phyloP scores from a whole-genome alignment of 2,888 invertebrate species.

The Tinea trinotella region DNA sequence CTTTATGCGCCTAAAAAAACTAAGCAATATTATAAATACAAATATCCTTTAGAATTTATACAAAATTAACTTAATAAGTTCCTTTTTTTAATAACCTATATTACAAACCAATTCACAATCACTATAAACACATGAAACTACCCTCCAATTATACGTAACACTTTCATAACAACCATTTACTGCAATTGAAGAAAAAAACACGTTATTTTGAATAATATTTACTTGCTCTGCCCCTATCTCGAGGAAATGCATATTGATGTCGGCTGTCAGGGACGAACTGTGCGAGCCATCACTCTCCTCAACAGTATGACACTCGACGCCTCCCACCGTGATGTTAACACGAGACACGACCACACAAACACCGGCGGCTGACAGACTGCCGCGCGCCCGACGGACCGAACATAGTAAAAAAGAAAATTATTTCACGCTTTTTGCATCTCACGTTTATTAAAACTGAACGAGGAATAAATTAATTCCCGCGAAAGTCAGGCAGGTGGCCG shows the following conservation, averaged over 20 bases:
- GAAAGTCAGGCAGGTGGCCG: constrained; percentile 54
- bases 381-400: constrained; percentile 28
- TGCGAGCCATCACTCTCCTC: constrained; percentile 27
- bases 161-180: no score
- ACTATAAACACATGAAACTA: no score
- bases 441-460: constrained; percentile 54
- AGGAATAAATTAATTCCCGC: constrained; percentile 61
- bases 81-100: no score
- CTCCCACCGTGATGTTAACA: constrained; percentile 18
- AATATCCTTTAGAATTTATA: no score
- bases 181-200: constrained; percentile 26
- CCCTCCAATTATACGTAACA: no score
- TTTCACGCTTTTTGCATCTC: constrained; percentile 64
- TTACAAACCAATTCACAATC: background rate
- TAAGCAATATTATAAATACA: no score
- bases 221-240: constrained; percentile 68
- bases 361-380: constrained; percentile 33
- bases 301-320: background rate
- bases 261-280: constrained; percentile 29
- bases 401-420: constrained; percentile 62
- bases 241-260: constrained; percentile 61
- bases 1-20: no score
- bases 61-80: no score
- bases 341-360: constrained; percentile 37
- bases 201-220: constrained; percentile 30